Evolutionary conservation across 92 coral and sea anemone genomes (phyloP), one percentile per base, ranked within the genome.

Genomic region (Heliopora coerulea): DNA sequence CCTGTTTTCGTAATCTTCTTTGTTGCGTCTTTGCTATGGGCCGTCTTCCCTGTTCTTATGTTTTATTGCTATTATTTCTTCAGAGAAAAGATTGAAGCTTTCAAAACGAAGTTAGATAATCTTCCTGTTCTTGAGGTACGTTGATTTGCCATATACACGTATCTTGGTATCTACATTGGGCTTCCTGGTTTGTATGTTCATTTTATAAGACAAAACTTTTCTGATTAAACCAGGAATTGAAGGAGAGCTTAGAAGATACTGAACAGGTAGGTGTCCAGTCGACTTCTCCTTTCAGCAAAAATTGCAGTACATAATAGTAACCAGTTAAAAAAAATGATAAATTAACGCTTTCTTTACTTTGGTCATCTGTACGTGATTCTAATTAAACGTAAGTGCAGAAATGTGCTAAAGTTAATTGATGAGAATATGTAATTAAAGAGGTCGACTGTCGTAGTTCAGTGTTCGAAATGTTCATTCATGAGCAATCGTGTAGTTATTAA

Each of bases 71-170:
- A 18, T 31, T 69, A 66, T 54, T 20, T 35, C 33, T 68, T 32
- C 57, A 95, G 99, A 82, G 85, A 73, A 56, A 83, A 95, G 1
- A 90, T 90, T 27, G 95, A 84, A 57, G 89, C 78, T 78, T 92
- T 95, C 67, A 91, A 90, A 56, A 74, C 85, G 46, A 88, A 89
- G 44, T 77, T 85, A 35, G 84, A 90, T 42, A 90, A 81, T 28
- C 59, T 92, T 78, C 97, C 97, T 11, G 89, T 74, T 19, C 75
- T 88, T 11, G 97, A 95, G 97, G 98, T 90, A 69, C 42, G 11
- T 50, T 50, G 7, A 7, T 50, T 17, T 23, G n/a, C 58, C 8
- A 50, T 50, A n/a, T 50, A 3, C 17, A 37, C 42, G 42, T 37
- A 37, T 37, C 11, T 37, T 37, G 11, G 11, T 11, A n/a, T 50